Conservation (phyloP, 2,888 invertebrate species). For the Branchellion lobata region DNA sequence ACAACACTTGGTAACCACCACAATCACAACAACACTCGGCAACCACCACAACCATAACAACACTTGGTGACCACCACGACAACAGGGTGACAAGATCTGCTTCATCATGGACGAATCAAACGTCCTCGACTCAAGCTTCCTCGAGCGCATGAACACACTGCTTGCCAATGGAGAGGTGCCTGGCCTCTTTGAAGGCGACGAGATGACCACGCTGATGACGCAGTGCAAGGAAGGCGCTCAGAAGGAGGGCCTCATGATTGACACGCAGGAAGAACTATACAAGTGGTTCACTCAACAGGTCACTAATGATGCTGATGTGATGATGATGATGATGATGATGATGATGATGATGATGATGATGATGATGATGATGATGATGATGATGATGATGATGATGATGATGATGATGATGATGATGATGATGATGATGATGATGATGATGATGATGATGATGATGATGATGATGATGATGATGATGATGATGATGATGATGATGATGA, state of each 20-base stretch:
- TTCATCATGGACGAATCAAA: slow-evolving; percentile 99
- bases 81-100: slow-evolving; percentile 93
- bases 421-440: neutral
- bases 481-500: neutral
- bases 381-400: neutral
- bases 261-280: slow-evolving; percentile 95
- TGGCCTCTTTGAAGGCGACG: slow-evolving; percentile 74
- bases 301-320: neutral
- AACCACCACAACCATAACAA: no score
- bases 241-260: slow-evolving; percentile 94
- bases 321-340: neutral
- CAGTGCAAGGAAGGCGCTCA: slow-evolving; percentile 99
- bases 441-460: neutral
- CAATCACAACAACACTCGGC: no score
- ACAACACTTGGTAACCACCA: no score
- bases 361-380: neutral
- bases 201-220: slow-evolving; percentile 97
- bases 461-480: neutral
- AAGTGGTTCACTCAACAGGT: slow-evolving; percentile 93
- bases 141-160: slow-evolving; percentile 98
- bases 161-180: slow-evolving; percentile 93
- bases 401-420: neutral
- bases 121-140: slow-evolving; percentile 94
- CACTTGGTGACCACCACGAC: neutral
- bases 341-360: neutral